These are phyloP conservation scores for Phalacrocorax aristotelis DNA, from an alignment of 2,113 vertebrate genomes.

Conservation along the genomic window DNA sequence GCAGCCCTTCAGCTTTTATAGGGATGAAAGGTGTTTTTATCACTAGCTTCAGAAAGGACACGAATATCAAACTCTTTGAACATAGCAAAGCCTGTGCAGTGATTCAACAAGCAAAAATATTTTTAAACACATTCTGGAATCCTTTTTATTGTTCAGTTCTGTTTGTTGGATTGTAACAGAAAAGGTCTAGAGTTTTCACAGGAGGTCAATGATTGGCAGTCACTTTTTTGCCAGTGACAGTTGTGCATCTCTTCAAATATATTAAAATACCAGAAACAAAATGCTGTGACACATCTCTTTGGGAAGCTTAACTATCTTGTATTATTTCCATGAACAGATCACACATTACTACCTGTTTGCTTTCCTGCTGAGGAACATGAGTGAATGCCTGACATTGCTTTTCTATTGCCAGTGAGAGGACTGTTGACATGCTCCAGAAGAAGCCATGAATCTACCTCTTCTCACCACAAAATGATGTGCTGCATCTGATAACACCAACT, in stretches of 20 bases:
- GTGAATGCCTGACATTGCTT: not conserved
- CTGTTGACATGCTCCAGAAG: not conserved
- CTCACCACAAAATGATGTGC: not conserved
- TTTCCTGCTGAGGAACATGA: not conserved
- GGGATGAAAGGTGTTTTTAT: constrained; percentile 12
- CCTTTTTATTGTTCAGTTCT: not conserved
- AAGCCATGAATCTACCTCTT: not conserved
- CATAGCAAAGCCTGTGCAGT: not conserved
- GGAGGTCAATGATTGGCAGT: not conserved
- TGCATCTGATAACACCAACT: not conserved
- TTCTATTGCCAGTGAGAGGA: not conserved
- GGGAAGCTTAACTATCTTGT: not conserved
- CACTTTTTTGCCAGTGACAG: not conserved
- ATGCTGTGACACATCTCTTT: not conserved
- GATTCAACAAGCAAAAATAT: not conserved
- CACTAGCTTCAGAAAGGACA: constrained; percentile 19
- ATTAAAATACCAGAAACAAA: not conserved
- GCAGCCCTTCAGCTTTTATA: not conserved
- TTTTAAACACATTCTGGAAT: not conserved
- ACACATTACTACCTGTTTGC: not conserved
- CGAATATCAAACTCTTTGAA: constrained; percentile 12
- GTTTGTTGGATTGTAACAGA: not conserved
- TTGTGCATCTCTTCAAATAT: not conserved
- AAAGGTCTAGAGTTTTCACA: not conserved
- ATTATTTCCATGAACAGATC: not conserved